Percentiles rank a stretch among this genome's conserved stretches.
These are phyloP conservation scores for Pomatostomus ruficeps DNA, from an alignment of 2,113 vertebrate species.

Conservation along the genomic window DNA sequence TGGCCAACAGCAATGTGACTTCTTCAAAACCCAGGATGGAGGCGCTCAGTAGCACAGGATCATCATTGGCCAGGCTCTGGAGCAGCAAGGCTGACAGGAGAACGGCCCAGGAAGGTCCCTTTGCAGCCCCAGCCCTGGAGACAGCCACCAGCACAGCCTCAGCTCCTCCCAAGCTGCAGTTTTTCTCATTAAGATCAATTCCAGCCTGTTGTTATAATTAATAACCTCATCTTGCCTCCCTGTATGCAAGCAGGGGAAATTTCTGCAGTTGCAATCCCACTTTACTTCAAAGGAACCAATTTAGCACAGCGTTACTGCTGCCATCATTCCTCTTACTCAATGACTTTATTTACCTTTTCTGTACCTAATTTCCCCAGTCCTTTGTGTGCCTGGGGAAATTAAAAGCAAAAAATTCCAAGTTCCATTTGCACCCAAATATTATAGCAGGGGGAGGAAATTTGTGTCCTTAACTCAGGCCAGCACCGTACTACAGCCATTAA, in stretches of 20 bases:
- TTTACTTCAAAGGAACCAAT: neutral
- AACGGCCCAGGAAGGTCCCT: neutral
- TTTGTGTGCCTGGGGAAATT: neutral
- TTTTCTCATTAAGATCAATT: neutral
- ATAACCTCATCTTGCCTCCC: neutral
- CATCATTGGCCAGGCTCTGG: neutral
- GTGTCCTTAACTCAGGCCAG: neutral
- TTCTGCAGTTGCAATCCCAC: neutral
- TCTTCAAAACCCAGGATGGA: neutral
- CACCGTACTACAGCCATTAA: fast-evolving
- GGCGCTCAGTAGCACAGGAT: fast-evolving
- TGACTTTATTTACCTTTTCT: neutral
- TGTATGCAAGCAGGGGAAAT: neutral
- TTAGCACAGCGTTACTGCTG: neutral
- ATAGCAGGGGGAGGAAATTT: neutral
- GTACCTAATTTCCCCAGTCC: neutral
- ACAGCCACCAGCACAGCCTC: neutral
- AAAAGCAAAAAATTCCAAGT: neutral
- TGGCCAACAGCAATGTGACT: neutral
- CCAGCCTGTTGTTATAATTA: neutral
- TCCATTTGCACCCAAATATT: neutral
- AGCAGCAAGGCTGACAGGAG: neutral
- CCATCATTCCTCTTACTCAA: neutral
- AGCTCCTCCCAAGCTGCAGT: neutral
- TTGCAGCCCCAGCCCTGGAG: neutral